These are phyloP conservation scores for Lota lota DNA, from an alignment of 2,113 vertebrate genomes.

Conservation along the genomic window DNA sequence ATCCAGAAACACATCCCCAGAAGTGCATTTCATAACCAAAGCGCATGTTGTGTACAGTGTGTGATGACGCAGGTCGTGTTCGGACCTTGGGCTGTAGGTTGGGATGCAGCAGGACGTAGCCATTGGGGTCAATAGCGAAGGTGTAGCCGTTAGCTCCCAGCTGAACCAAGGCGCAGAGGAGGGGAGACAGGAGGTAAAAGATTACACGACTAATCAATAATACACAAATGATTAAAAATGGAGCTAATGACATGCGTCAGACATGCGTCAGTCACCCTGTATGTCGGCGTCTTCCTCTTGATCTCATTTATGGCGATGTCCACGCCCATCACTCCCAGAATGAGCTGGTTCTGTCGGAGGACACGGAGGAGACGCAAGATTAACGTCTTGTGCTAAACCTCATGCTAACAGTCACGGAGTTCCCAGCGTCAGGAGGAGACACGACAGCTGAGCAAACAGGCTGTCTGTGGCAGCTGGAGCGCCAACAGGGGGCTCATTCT, in stretches of 20 bases:
- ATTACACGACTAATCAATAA: neutral
- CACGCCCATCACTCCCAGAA: slow-evolving; percentile 96
- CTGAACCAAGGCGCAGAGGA: slow-evolving; percentile 63
- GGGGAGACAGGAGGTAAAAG: neutral
- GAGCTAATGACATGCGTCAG: neutral
- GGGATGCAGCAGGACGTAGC: slow-evolving; percentile 94
- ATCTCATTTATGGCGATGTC: slow-evolving; percentile 95
- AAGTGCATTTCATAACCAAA: too few species aligned
- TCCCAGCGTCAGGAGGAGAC: too few species aligned
- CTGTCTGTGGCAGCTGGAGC: too few species aligned
- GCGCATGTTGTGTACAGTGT: too few species aligned
- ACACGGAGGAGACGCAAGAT: slow-evolving; percentile 15
- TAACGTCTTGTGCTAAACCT: neutral
- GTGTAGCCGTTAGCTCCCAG: slow-evolving; percentile 97
- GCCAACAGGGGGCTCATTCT: too few species aligned
- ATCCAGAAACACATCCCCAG: too few species aligned
- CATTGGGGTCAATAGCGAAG: slow-evolving; percentile 96
- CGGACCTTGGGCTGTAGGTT: slow-evolving; percentile 94
- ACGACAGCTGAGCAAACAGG: too few species aligned
- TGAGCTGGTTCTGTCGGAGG: slow-evolving; percentile 88
- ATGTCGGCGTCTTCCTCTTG: slow-evolving; percentile 92
- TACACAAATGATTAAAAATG: neutral
- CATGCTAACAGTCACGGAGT: neutral
- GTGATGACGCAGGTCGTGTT: neutral
- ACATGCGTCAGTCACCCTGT: slow-evolving; percentile 78